Evolutionary conservation across 2,113 vertebrate species (phyloP).

Genomic region (Syrmaticus mikado): DNA sequence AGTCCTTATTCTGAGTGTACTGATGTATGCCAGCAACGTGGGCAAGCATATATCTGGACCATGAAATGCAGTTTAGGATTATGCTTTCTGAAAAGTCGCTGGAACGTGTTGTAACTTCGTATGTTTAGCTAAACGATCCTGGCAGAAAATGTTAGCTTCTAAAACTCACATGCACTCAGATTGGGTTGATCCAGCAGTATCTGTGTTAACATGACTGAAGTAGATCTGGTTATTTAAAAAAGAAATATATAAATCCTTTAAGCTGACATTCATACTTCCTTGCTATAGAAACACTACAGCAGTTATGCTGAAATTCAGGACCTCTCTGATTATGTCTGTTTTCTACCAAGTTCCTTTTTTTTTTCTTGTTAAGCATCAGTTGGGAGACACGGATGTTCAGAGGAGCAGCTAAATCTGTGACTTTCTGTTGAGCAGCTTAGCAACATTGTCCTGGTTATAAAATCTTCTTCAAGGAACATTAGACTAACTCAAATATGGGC

Average conservation of each 20-base stretch:
- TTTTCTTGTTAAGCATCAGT: background rate
- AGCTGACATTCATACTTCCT: background rate
- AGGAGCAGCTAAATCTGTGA: background rate
- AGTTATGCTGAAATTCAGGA: background rate
- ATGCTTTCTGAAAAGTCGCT: background rate
- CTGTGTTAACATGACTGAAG: background rate
- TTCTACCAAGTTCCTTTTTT: background rate
- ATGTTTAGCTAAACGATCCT: background rate
- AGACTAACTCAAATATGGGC: background rate
- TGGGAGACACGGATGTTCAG: background rate
- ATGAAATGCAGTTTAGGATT: background rate
- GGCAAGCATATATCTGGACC: background rate
- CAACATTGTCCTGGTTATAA: background rate
- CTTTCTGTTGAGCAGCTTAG: background rate
- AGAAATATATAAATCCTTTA: background rate
- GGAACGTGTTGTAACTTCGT: background rate
- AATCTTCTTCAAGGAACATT: background rate
- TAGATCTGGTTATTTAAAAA: background rate
- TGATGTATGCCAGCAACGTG: background rate
- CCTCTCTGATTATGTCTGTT: accelerated
- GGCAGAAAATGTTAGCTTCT: background rate
- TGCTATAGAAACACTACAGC: background rate
- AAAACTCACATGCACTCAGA: background rate
- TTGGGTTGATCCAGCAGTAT: background rate
- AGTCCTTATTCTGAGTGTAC: background rate